A percentile compares a stretch with the other conserved stretches of the same genome.
Conservation (phyloP, 1,140 invertebrate species). For the Heterodera carotae region DNA sequence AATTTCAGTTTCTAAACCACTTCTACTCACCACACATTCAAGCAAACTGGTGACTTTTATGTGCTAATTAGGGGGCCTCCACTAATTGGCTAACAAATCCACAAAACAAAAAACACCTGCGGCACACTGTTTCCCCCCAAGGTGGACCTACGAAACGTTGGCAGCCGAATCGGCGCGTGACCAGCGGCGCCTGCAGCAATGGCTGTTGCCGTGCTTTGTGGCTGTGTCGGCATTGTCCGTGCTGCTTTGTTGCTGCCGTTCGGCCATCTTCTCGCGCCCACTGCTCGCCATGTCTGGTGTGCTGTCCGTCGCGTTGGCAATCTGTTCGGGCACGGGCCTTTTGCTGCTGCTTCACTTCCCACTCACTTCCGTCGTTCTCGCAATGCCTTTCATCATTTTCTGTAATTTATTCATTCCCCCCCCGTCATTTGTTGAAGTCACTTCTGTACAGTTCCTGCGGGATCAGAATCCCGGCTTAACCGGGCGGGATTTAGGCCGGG, state of each 20-base stretch:
- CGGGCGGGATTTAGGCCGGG: too few species aligned
- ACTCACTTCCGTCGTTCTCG: conserved; percentile 62
- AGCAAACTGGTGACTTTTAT: conserved; percentile 34
- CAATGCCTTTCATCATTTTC: conserved; percentile 88
- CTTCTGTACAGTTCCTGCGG: too few species aligned
- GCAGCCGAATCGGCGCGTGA: conserved; percentile 61
- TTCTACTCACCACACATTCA: conserved; percentile 44
- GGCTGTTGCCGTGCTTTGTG: conserved; percentile 58
- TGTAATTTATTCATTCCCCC: conserved; percentile 71
- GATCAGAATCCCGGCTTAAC: too few species aligned
- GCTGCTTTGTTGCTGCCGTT: conserved; percentile 65
- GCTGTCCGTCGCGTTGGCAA: conserved; percentile 77
- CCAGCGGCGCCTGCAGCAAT: conserved; percentile 54
- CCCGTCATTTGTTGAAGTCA: too few species aligned
- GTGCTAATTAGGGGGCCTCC: too few species aligned
- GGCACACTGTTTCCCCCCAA: conserved; percentile 46
- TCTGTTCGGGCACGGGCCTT: conserved; percentile 55
- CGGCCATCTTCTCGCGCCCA: conserved; percentile 84
- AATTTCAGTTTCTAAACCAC: conserved; percentile 46
- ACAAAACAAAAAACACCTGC: conserved; percentile 24
- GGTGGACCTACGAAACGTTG: conserved; percentile 64
- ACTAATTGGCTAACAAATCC: conserved; percentile 47
- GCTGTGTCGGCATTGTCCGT: conserved; percentile 59
- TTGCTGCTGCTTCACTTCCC: conserved; percentile 54
- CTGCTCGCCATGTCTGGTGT: conserved; percentile 88